These are phyloP conservation scores for Cephus cinctus DNA, from an alignment of 1,140 invertebrate genomes.

Conservation along the genomic window DNA sequence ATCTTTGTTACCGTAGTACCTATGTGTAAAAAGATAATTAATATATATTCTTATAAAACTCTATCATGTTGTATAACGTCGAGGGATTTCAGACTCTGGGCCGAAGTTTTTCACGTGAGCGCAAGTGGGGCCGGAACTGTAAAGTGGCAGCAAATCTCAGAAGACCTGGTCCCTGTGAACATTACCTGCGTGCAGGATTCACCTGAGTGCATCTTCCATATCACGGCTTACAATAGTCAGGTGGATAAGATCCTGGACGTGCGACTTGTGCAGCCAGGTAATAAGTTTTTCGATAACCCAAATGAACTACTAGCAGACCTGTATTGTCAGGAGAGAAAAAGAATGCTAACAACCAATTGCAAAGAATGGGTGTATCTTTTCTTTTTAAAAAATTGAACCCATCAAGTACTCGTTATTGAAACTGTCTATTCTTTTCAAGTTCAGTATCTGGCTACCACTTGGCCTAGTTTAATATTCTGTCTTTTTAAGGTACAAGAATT, in stretches of 20 bases:
- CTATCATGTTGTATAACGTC: constrained; percentile 13
- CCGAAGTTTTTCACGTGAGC: constrained; percentile 95
- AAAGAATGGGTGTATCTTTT: no score
- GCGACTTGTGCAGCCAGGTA: constrained; percentile 93
- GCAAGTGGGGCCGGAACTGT: constrained; percentile 84
- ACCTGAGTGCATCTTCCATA: constrained; percentile 94
- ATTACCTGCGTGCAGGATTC: constrained; percentile 96
- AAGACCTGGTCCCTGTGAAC: constrained; percentile 96
- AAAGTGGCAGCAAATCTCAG: constrained; percentile 96
- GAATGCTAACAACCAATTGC: no score
- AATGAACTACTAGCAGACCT: no score
- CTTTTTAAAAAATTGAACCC: background rate
- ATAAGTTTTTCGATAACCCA: constrained; percentile 37
- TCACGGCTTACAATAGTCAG: constrained; percentile 97
- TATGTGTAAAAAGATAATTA: no score
- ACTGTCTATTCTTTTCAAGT: no score
- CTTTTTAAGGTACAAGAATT: constrained; percentile 83
- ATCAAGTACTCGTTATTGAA: background rate
- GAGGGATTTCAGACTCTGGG: constrained; percentile 81
- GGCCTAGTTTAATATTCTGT: constrained; percentile 19
- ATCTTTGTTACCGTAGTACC: no score
- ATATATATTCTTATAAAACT: constrained; percentile 17
- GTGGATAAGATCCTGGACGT: constrained; percentile 98
- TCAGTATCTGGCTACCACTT: no score
- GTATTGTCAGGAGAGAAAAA: no score